Evolutionary conservation across 2,888 invertebrate genomes (phyloP).

Genomic region (Archips crataeganus): DNA sequence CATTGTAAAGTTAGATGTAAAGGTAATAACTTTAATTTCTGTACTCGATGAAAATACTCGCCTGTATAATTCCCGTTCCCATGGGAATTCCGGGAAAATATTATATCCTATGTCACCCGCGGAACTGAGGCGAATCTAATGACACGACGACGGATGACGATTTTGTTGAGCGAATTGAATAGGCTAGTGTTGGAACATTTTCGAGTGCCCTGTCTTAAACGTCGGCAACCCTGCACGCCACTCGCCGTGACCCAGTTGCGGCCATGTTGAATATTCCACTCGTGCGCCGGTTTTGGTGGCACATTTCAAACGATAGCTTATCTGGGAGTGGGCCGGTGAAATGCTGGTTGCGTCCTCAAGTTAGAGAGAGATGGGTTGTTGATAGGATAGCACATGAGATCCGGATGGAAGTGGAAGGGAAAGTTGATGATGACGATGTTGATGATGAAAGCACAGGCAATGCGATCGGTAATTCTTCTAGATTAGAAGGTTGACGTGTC

Average conservation of each 20-base stretch:
- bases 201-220: not conserved
- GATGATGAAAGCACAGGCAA: not conserved
- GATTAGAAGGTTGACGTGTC: not conserved
- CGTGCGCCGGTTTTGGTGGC: slow-evolving; percentile 47
- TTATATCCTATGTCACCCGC: no score
- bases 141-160: no score
- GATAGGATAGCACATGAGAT: not conserved
- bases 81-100: no score
- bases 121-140: no score
- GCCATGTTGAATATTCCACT: slow-evolving; percentile 50
- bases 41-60: no score
- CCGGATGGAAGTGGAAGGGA: not conserved
- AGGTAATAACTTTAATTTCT: no score
- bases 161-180: no score
- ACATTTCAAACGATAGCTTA: slow-evolving; percentile 46
- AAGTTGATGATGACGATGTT: not conserved
- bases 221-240: slow-evolving; percentile 18
- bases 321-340: slow-evolving; percentile 29
- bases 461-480: not conserved
- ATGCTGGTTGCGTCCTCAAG: slow-evolving; percentile 1
- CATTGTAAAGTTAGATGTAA: no score
- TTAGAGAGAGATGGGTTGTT: not conserved
- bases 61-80: no score
- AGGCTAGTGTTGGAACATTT: not conserved
- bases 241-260: slow-evolving; percentile 53